phyloP scores from a whole-genome alignment of 2,888 invertebrate genomes.

The Dasypogon diadema region DNA sequence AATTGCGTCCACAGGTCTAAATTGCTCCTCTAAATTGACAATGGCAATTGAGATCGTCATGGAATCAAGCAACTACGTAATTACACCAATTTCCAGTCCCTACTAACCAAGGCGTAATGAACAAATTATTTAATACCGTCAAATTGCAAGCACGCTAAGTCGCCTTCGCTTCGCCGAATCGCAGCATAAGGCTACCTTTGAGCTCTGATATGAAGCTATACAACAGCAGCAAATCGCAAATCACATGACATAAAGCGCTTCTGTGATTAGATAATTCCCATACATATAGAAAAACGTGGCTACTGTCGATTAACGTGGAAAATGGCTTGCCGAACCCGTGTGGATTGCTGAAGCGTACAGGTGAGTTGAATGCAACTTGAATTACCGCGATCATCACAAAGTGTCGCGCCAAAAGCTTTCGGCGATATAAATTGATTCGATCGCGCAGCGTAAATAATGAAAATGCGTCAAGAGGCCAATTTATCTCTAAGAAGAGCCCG shows the following conservation, averaged over 20 bases:
- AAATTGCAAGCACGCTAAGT: slow-evolving; percentile 3
- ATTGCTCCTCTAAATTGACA: background rate
- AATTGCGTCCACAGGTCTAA: background rate
- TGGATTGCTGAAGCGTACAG: background rate
- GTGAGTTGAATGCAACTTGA: slow-evolving; percentile 16
- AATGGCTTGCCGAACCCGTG: background rate
- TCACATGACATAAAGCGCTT: slow-evolving; percentile 35
- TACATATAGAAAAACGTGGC: slow-evolving; percentile 10
- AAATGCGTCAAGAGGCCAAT: background rate
- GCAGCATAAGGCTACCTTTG: background rate
- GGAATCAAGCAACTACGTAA: slow-evolving; percentile 13
- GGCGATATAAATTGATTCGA: background rate
- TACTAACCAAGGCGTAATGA: background rate
- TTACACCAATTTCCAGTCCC: slow-evolving; percentile 28
- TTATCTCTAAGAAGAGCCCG: background rate
- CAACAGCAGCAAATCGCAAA: slow-evolving; percentile 12
- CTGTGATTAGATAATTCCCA: slow-evolving; percentile 25
- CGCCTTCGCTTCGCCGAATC: background rate
- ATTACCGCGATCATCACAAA: background rate
- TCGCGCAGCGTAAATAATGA: background rate
- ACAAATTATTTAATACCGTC: background rate
- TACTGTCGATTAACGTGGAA: slow-evolving; percentile 2
- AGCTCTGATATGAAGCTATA: background rate
- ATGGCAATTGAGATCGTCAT: background rate
- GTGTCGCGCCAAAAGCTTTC: background rate